Evolutionary conservation across 2,797 vertebrate species (phyloP).

Genomic region (Aldrovandia affinis): DNA sequence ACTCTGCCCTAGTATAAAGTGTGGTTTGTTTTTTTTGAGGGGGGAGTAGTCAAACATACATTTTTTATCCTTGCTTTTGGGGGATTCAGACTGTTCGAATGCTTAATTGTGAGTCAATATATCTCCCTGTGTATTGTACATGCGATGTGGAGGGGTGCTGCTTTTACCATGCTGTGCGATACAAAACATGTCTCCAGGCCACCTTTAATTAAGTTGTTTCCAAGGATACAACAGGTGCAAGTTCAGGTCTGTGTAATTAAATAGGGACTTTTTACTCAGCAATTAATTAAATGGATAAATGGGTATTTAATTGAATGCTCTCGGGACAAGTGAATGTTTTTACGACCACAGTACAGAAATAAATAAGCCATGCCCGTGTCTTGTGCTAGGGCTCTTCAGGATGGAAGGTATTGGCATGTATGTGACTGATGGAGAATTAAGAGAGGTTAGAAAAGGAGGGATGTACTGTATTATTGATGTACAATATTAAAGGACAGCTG

Average conservation of each 20-base stretch:
- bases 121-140: no score
- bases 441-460: background rate
- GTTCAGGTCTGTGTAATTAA: conserved; percentile 37
- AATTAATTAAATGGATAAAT: conserved; percentile 43
- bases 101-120: no score
- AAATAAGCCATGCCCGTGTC: conserved; percentile 4
- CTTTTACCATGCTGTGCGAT: background rate
- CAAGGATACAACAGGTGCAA: conserved; percentile 23
- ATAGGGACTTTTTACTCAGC: conserved; percentile 36
- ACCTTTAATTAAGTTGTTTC: conserved; percentile 35
- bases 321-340: conserved; percentile 15
- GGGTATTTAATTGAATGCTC: conserved; percentile 29
- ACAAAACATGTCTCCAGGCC: conserved; percentile 12
- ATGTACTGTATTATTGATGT: background rate
- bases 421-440: conserved; percentile 8
- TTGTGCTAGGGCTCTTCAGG: background rate
- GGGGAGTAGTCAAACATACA: no score
- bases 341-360: conserved; percentile 16
- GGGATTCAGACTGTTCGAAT: no score
- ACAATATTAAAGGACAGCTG: no score
- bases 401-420: conserved; percentile 13
- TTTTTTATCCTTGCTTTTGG: no score
- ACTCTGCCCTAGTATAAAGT: no score
- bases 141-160: no score
- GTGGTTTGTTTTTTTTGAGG: no score